phyloP scores from a whole-genome alignment of 2,888 invertebrate genomes.

The Amphimallon solstitiale region DNA sequence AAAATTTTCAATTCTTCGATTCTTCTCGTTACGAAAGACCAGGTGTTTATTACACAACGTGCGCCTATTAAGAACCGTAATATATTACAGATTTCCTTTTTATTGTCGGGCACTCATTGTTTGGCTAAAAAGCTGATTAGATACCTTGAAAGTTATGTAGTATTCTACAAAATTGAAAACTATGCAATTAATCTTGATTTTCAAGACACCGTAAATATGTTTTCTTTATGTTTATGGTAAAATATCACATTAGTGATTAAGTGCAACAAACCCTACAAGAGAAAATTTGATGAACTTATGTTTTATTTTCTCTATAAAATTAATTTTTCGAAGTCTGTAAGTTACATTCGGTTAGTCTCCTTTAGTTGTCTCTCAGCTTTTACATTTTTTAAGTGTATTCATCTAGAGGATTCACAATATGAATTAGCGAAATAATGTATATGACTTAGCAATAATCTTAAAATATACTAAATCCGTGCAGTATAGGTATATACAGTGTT shows the following conservation, averaged over 20 bases:
- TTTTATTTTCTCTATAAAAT: too few relatives aligned
- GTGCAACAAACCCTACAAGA: too few relatives aligned
- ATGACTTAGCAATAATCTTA: too few relatives aligned
- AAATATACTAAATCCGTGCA: too few relatives aligned
- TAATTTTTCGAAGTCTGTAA: too few relatives aligned
- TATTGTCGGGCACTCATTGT: conserved; percentile 2
- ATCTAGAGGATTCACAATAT: too few relatives aligned
- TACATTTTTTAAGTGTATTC: too few relatives aligned
- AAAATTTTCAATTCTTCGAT: conserved; percentile 26
- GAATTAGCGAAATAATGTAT: too few relatives aligned
- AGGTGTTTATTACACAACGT: conserved; percentile 26
- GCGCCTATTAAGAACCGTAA: not conserved
- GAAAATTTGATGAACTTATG: too few relatives aligned
- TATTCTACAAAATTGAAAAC: conserved; percentile 5
- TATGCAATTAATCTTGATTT: not conserved
- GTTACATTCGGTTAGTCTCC: too few relatives aligned
- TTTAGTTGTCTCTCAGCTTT: too few relatives aligned
- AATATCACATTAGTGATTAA: not conserved
- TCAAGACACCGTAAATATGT: not conserved
- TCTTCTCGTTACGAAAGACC: conserved; percentile 21
- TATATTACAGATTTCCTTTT: conserved; percentile 25
- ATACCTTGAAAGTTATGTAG: not conserved
- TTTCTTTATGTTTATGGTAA: not conserved
- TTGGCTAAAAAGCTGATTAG: conserved; percentile 6
- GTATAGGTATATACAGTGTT: too few relatives aligned